Evolutionary conservation across 2,888 invertebrate species (phyloP), one percentile per base, ranked within the genome.

Genomic region (Mycalesis mineus): DNA sequence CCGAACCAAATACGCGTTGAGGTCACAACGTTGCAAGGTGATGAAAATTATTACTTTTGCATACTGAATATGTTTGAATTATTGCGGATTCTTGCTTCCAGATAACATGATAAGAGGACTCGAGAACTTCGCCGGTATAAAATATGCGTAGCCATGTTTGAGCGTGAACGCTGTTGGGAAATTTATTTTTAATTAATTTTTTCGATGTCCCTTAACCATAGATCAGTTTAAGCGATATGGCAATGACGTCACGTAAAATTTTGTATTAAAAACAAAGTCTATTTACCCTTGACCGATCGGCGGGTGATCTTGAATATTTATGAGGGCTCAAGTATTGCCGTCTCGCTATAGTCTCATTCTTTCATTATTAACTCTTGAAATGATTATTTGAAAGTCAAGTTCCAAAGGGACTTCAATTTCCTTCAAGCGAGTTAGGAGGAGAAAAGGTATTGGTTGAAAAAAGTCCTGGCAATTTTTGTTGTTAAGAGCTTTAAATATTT

Each of bases 221-320:
- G 47, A 8, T 33, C 41, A 50, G 7, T 9, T 28, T 36, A 39
- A 45, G 44, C 36, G 53, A 50, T 41, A 45, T 53, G 41, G 37
- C 50, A 37, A 28, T 54, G 49, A 58, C 33, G 37, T 17, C 28
- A 55, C 22, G 36, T 31, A 22, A 22, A 28, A 41, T 40, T 48
- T 57, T 31, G 44, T 57, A 51, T 50, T 66, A 66, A 53, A 65
- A 71, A 66, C 68, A 70, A 72, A 66, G 69, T 74, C 65, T 72
- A 78, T 78, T 77, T 71, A 75, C 68, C 70, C 73, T 73, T 67
- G 67, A 71, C 63, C 65, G 72, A 68, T 71, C 68, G 65, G 63
- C 65, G 65, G 66, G 67, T 65, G 64, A 62, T 69, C 69, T 67
- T 80, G 83, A 82, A 84, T 83, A 83, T 82, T 83, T 80, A 83